Evolutionary conservation across 2,113 vertebrate genomes (phyloP).

Genomic region (Petrocephalus microphthalmus): DNA sequence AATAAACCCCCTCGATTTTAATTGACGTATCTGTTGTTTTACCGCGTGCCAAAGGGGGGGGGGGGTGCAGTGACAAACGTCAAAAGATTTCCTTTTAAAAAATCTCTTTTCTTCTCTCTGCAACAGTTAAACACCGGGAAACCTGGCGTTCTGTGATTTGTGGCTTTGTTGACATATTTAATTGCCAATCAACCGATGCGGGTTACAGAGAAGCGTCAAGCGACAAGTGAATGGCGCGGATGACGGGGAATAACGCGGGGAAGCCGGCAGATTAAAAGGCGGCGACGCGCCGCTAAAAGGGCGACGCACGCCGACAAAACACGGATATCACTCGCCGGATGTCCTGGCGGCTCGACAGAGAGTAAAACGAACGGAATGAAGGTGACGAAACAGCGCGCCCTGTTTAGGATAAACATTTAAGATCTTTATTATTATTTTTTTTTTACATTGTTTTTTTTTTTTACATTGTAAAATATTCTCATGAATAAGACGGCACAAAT

Average conservation of each 20-base stretch:
- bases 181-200: slow-evolving; percentile 63
- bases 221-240: slow-evolving; percentile 62
- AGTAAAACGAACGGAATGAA: slow-evolving; percentile 44
- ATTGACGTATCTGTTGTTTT: slow-evolving; percentile 2
- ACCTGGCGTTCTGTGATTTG: slow-evolving; percentile 20
- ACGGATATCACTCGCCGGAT: slow-evolving; percentile 64
- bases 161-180: slow-evolving; percentile 60
- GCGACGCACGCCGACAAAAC: slow-evolving; percentile 65
- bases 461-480: neutral
- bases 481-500: neutral
- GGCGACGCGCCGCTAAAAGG: slow-evolving; percentile 65
- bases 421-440: slow-evolving; percentile 57
- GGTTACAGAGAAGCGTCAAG: slow-evolving; percentile 56
- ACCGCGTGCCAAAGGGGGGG: slow-evolving; percentile 2
- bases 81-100: slow-evolving; percentile 25
- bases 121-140: slow-evolving; percentile 14
- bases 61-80: slow-evolving; percentile 10
- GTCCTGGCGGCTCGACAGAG: slow-evolving; percentile 57
- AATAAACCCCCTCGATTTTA: neutral
- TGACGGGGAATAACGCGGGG: slow-evolving; percentile 62
- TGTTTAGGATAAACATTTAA: slow-evolving; percentile 72
- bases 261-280: slow-evolving; percentile 77
- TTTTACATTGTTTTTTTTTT: neutral
- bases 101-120: slow-evolving; percentile 26
- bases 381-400: slow-evolving; percentile 50